A percentile compares a stretch with the other conserved stretches of the same genome.
Evolutionary conservation across 23 tunicate species (phyloP).

Genomic region (Trididemnum nubilum): DNA sequence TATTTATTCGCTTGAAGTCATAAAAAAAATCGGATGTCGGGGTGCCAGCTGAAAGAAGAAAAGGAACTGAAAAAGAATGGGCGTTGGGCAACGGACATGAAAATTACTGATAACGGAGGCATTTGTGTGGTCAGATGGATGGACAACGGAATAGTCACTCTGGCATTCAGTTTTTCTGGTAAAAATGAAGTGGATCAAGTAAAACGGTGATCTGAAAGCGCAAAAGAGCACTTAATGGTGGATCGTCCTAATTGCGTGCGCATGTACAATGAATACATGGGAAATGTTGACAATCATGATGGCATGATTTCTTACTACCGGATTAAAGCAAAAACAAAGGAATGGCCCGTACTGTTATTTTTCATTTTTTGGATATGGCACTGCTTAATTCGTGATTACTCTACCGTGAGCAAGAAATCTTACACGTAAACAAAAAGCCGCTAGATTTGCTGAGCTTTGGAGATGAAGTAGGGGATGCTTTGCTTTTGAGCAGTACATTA

Average conservation of each 20-base stretch:
- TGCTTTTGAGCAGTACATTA: background rate
- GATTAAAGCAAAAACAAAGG: background rate
- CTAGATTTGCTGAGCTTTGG: conserved; percentile 8
- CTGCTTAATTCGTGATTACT: background rate
- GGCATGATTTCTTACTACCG: background rate
- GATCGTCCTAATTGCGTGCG: background rate
- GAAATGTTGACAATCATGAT: conserved; percentile 3
- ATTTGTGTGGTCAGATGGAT: background rate
- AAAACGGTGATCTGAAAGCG: background rate
- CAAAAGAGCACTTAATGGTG: background rate
- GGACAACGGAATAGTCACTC: background rate
- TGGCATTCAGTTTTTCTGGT: background rate
- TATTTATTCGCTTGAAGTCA: no score
- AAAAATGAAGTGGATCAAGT: background rate
- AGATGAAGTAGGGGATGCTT: conserved; percentile 7
- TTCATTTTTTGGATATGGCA: conserved; percentile 16
- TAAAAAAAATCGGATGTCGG: no score
- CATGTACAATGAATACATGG: background rate
- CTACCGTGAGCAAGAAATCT: background rate
- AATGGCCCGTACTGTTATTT: background rate
- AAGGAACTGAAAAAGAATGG: background rate
- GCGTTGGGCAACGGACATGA: background rate
- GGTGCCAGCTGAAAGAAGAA: no score
- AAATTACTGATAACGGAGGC: background rate
- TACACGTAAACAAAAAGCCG: background rate